Evolutionary conservation across 35 echinoderm and acorn worm genomes (phyloP).

Genomic region (Eucidaris tribuloides): DNA sequence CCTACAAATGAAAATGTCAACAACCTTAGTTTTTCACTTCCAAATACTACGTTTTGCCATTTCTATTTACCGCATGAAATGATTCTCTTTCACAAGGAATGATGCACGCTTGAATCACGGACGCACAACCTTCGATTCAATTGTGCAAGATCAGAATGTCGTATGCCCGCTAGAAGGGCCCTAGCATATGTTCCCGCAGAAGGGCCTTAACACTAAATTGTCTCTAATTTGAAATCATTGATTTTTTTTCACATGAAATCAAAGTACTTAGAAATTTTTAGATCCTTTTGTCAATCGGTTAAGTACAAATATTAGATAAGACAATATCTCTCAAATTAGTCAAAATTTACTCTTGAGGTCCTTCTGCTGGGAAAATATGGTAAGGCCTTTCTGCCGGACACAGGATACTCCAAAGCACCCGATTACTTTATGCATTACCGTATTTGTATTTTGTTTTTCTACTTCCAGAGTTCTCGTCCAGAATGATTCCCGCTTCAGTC

Average conservation of each 20-base stretch:
- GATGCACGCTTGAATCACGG: no score
- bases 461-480: background rate
- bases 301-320: background rate
- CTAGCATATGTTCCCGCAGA: no score
- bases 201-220: no score
- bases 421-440: background rate
- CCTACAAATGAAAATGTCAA: no score
- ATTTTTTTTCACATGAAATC: background rate
- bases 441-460: background rate
- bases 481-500: slow-evolving; percentile 6
- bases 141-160: no score
- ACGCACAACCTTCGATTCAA: no score
- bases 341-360: background rate
- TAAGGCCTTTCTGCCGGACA: background rate
- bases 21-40: no score
- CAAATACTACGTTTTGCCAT: no score
- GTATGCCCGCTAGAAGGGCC: no score
- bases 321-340: background rate
- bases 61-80: no score
- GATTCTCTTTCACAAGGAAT: no score
- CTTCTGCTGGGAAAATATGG: background rate
- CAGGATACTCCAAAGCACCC: background rate
- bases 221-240: background rate
- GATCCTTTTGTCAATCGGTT: background rate
- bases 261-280: background rate